These are phyloP conservation scores for Alethe castanea DNA, from an alignment of 2,113 vertebrate genomes.

Conservation along the genomic window DNA sequence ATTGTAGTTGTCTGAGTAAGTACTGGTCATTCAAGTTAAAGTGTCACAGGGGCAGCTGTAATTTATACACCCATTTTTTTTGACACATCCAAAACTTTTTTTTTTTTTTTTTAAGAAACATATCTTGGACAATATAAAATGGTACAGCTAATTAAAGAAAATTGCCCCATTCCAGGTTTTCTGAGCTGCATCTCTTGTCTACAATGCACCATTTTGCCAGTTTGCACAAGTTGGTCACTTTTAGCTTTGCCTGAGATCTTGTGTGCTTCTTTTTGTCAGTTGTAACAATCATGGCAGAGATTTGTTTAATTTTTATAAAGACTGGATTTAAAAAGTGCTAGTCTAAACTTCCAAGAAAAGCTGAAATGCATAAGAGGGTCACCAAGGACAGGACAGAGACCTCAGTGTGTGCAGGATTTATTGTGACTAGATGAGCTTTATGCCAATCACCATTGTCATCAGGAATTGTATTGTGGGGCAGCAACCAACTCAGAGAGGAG, in stretches of 20 bases:
- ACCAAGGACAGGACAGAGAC: constrained; percentile 12
- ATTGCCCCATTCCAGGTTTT: neutral
- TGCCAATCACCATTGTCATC: constrained; percentile 50
- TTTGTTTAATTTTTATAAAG: neutral
- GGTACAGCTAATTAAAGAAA: neutral
- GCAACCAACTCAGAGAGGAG: constrained; percentile 60
- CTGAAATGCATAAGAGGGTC: neutral
- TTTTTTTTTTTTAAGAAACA: neutral
- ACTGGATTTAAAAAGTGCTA: neutral
- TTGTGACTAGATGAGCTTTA: constrained; percentile 49
- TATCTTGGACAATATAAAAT: neutral
- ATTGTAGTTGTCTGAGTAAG: constrained; percentile 43
- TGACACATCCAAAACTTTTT: constrained; percentile 26
- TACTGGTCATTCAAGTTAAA: constrained; percentile 19
- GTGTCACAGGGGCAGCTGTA: constrained; percentile 49
- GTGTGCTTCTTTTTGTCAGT: neutral
- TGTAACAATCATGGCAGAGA: neutral
- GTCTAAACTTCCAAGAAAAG: constrained; percentile 31
- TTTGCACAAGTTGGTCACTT: neutral
- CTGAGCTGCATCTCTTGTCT: neutral
- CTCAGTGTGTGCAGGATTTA: constrained; percentile 42
- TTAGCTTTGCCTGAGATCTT: neutral
- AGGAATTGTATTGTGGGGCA: constrained; percentile 35
- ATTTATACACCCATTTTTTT: constrained; percentile 58
- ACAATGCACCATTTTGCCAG: neutral